Base-by-base conservation (phyloP, 2,888 invertebrate genomes). In the Ophion ventricosus region DNA sequence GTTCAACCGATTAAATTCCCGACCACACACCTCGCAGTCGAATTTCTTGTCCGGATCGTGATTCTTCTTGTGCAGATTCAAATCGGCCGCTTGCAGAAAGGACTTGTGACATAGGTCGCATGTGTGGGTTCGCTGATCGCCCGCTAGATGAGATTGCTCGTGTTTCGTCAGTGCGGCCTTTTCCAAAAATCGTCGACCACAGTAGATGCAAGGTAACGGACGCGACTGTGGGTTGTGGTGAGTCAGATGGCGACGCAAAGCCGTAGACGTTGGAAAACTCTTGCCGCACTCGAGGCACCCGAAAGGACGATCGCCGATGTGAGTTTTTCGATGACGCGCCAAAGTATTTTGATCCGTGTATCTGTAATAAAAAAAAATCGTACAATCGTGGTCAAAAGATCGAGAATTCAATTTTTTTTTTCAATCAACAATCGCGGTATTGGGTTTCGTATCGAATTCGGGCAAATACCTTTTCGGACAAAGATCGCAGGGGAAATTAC, bases 81-180 rank as follows among this genome's bases (percentile, higher is more conserved):
- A 89, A 80, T 94, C 94, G 92, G 94, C 87, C 93, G 94, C 29
- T 2, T 94, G 93, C 17, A 94, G 92, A 80, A 95, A 96, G 0
- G 94, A 92, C 83, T 95, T 95, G 66, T 94, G 93, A 87, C 95
- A 95, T 74, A 95, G 90, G 1, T 93, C 91, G 87, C 95, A 96
- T 0, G 91, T 88, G 77, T 93, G 94, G 8, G 93, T 94, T 70
- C 89, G 88, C 70, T 89, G 88, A 79, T 93, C 93, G 40, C 90
- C 91, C 72, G 92, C 92, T 81, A 93, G 90, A 85, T 94, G 94
- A 4, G 93, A 93, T 61, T 93, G 91, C 88, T 94, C 91, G 87
- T 94, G 94, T 87, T 93, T 94, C 54, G 91, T 91, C 66, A 94
- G 89, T 74, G 91, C 92, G 10, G 92, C 89, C 87, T 93, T 93